Percentiles rank a stretch among this genome's conserved stretches.
phyloP scores from a whole-genome alignment of 2,113 vertebrate species.

The Callorhinus ursinus region DNA sequence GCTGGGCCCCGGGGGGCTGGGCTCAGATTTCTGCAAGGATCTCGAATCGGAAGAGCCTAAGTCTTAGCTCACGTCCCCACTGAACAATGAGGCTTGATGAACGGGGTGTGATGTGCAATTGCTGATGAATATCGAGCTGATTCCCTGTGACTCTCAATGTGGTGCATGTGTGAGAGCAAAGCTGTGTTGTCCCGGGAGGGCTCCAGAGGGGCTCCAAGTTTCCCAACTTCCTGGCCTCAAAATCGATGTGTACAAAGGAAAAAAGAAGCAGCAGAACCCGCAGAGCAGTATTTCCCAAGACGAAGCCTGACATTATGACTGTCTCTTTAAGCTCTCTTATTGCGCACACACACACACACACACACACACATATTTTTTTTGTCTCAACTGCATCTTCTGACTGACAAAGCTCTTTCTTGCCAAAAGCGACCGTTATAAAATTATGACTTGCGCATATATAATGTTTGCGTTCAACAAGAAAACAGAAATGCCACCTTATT shows the following conservation, averaged over 20 bases:
- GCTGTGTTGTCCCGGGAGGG: constrained; percentile 70
- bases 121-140: constrained; percentile 76
- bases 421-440: constrained; percentile 85
- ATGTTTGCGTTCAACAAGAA: constrained; percentile 89
- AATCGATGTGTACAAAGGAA: constrained; percentile 63
- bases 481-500: constrained; percentile 89
- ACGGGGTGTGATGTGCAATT: constrained; percentile 38
- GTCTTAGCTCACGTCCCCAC: constrained; percentile 73
- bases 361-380: constrained; percentile 18
- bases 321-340: constrained; percentile 80
- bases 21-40: constrained; percentile 71
- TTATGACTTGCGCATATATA: constrained; percentile 85
- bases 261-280: constrained; percentile 68
- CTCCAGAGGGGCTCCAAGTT: constrained; percentile 75
- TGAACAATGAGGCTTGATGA: constrained; percentile 75
- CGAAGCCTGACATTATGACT: constrained; percentile 75
- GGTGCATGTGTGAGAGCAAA: constrained; percentile 61
- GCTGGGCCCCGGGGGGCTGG: constrained; percentile 54
- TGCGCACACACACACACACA: background rate
- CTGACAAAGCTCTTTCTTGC: constrained; percentile 83
- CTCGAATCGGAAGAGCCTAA: constrained; percentile 58
- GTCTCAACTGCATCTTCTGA: constrained; percentile 80
- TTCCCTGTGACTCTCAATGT: constrained; percentile 64
- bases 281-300: constrained; percentile 80
- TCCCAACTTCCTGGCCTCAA: constrained; percentile 78